These are phyloP conservation scores for Eubasilissa regina DNA, from an alignment of 1,140 invertebrate species.

Conservation along the genomic window DNA sequence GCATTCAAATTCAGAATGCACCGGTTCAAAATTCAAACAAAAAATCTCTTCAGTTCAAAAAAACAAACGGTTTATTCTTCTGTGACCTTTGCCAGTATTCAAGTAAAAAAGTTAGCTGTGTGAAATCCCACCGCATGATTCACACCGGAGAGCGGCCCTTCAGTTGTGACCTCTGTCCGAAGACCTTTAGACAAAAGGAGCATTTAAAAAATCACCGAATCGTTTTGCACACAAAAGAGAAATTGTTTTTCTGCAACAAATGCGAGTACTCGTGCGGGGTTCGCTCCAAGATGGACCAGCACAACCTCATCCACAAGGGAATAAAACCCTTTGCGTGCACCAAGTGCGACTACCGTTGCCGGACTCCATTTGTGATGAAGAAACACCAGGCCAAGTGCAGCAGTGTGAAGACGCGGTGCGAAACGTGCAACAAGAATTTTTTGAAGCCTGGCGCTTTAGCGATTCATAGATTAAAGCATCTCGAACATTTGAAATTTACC, in stretches of 20 bases:
- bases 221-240: constrained; percentile 28
- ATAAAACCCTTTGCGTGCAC: constrained; percentile 37
- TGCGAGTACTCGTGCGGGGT: constrained; percentile 24
- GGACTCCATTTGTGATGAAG: constrained; percentile 37
- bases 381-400: constrained; percentile 25
- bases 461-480: constrained; percentile 16
- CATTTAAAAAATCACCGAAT: constrained; percentile 36
- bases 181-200: constrained; percentile 20
- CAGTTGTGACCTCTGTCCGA: constrained; percentile 17
- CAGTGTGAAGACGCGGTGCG: not conserved
- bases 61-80: constrained; percentile 1
- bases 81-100: constrained; percentile 28
- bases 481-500: not conserved
- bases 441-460: constrained; percentile 2
- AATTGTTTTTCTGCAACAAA: constrained; percentile 25
- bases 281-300: constrained; percentile 27
- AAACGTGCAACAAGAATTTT: constrained; percentile 14
- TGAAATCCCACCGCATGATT: constrained; percentile 29
- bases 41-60: constrained; percentile 20
- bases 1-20: constrained; percentile 3
- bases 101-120: constrained; percentile 22
- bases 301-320: constrained; percentile 39
- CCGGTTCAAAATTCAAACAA: not conserved
- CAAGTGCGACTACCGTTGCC: constrained; percentile 34
- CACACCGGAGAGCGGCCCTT: constrained; percentile 25